These are phyloP conservation scores for Zalophus californianus DNA, from an alignment of 2,797 vertebrate genomes.

Conservation along the genomic window DNA sequence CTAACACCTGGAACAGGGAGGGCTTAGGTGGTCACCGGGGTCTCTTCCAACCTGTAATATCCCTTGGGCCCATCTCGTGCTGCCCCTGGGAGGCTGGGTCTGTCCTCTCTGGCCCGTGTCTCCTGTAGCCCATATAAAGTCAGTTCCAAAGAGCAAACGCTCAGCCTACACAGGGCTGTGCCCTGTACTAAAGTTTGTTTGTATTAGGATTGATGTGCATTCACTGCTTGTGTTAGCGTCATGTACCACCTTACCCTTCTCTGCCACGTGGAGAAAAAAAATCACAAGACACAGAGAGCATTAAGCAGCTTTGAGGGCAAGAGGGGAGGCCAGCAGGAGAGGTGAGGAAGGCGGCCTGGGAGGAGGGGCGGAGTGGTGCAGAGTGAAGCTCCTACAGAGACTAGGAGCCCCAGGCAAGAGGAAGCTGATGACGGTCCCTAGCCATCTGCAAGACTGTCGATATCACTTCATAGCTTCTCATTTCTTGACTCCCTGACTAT, in stretches of 20 bases:
- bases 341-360: not conserved
- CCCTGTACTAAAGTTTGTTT: not conserved
- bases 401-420: not conserved
- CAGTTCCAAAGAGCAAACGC: not conserved
- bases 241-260: not conserved
- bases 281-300: not conserved
- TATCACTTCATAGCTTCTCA: not conserved
- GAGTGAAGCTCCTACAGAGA: not conserved
- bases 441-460: not conserved
- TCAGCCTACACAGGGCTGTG: not conserved
- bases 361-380: no score
- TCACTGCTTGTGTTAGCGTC: not conserved
- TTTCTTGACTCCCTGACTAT: not conserved
- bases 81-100: not conserved
- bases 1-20: not conserved
- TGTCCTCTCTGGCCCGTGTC: not conserved
- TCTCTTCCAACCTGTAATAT: not conserved
- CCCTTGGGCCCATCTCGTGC: fast-evolving
- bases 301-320: not conserved
- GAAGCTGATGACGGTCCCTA: not conserved
- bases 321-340: not conserved
- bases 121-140: not conserved
- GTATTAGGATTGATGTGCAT: not conserved
- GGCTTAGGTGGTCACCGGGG: not conserved
- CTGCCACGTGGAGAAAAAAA: not conserved